Evolutionary conservation across 2,113 vertebrate species (phyloP), one percentile per base, ranked within the genome.

Genomic region (Brachypteracias leptosomus): DNA sequence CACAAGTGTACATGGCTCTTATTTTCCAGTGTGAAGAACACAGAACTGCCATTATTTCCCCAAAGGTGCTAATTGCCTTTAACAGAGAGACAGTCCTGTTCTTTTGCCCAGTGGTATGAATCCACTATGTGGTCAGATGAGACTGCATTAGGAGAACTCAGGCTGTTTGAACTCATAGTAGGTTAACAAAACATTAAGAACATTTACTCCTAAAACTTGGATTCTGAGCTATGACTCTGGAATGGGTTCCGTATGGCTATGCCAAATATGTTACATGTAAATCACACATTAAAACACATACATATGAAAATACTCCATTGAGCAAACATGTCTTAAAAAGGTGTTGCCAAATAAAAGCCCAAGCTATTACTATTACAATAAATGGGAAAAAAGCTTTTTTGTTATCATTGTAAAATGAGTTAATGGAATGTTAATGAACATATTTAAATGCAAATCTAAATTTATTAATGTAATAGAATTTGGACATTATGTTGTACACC

Each of bases 391-490:
- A 91, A 88, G 31, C 68, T 65, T 49, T 73, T 91, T 89, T 80
- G 42, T 88, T 93, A 29, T 80, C 59, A 74, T 47, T 83, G 26
- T 88, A 83, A 88, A 67, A 90, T 55, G 29, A 90, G 33, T 67
- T 74, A 90, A 90, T 77, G 52, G 35, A 66, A 85, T 91, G 4
- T 0, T 67, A 47, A 57, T n/a, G 26, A 90, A 42, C 25, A 83
- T 13, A 59, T 80, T 91, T 83, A 88, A 93, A 83, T 70, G 80
- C 88, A 94, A 77, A 92, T 63, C 42, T 81, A 71, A 70, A 80
- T 80, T 67, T 84, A 95, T 90, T 90, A 59, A 28, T 73, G 33
- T 55, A 93, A 55, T 76, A 24, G 36, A 62, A 28, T 58, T 88
- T 94, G 83, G 42, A 88, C 59, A 55, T 82, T 90, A n/a, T 66